Evolutionary conservation across 2,888 invertebrate genomes (phyloP).

Genomic region (Lycophotia porphyrea): DNA sequence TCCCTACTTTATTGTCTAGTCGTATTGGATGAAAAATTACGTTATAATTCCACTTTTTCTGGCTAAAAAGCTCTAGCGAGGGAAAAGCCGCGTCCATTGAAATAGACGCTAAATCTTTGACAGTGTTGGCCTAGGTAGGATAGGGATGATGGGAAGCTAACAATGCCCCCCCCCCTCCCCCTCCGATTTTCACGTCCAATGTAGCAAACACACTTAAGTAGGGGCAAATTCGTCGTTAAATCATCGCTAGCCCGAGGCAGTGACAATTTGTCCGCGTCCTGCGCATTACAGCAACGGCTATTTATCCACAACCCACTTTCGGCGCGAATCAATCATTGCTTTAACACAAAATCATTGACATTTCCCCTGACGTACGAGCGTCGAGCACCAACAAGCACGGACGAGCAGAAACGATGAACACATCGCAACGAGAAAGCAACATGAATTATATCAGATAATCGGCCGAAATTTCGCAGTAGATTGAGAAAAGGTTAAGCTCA

Average conservation of each 20-base stretch:
- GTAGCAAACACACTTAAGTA: constrained; percentile 64
- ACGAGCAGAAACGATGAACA: constrained; percentile 67
- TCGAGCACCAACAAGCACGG: constrained; percentile 23
- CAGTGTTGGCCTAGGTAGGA: background rate
- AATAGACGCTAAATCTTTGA: background rate
- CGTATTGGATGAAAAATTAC: background rate
- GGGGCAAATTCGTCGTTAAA: constrained; percentile 72
- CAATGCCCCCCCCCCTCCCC: no score
- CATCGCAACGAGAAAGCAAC: constrained; percentile 68
- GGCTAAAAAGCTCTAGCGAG: background rate
- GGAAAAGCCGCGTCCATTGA: background rate
- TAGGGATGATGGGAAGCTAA: background rate
- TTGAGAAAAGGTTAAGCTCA: constrained; percentile 77
- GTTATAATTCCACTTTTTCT: background rate
- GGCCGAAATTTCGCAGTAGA: constrained; percentile 72
- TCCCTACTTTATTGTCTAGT: background rate
- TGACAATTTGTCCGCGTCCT: constrained; percentile 71
- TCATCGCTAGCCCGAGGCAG: constrained; percentile 67
- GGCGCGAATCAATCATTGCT: constrained; percentile 73
- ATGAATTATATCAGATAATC: constrained; percentile 80
- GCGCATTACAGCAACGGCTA: constrained; percentile 44
- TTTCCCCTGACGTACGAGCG: constrained; percentile 68
- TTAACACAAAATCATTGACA: constrained; percentile 77
- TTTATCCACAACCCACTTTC: constrained; percentile 69
- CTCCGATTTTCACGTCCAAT: constrained; percentile 16